A percentile compares a stretch with the other conserved stretches of the same genome.
These are phyloP conservation scores for Perodicticus potto DNA, from an alignment of 2,797 vertebrate genomes.

Conservation along the genomic window DNA sequence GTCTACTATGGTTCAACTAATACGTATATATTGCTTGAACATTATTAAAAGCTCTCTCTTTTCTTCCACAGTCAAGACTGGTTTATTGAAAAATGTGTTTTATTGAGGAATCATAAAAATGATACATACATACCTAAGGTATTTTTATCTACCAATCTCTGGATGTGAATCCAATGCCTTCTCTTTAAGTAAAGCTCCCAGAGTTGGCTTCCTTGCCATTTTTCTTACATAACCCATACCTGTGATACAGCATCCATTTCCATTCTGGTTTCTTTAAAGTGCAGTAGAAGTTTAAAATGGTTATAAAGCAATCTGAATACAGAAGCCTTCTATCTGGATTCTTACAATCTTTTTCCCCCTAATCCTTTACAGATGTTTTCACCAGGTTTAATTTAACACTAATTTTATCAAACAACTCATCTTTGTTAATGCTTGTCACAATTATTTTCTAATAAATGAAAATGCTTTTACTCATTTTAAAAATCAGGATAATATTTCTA, in stretches of 20 bases:
- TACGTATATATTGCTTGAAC: background rate
- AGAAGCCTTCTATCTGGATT: background rate
- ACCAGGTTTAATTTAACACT: background rate
- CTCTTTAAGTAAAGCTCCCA: background rate
- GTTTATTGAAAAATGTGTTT: background rate
- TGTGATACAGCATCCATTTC: background rate
- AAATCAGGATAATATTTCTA: background rate
- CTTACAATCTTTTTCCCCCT: background rate
- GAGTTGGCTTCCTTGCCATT: background rate
- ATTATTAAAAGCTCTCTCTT: background rate
- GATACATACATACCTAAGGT: background rate
- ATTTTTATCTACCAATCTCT: conserved; percentile 36
- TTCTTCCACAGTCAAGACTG: background rate
- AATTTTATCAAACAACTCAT: conserved; percentile 6
- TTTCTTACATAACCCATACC: conserved; percentile 37
- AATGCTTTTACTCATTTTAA: background rate
- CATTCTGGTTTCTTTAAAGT: conserved; percentile 33
- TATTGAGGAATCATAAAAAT: conserved; percentile 4
- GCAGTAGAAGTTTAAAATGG: conserved; percentile 18
- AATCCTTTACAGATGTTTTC: background rate
- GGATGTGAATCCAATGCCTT: background rate
- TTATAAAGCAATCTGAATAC: conserved; percentile 4
- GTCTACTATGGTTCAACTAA: background rate
- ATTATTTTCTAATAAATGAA: conserved; percentile 9
- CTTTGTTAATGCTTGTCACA: background rate